A percentile compares a stretch with the other conserved stretches of the same genome.
phyloP scores from a whole-genome alignment of 1,140 invertebrate species.

The Calosoma granatense region DNA sequence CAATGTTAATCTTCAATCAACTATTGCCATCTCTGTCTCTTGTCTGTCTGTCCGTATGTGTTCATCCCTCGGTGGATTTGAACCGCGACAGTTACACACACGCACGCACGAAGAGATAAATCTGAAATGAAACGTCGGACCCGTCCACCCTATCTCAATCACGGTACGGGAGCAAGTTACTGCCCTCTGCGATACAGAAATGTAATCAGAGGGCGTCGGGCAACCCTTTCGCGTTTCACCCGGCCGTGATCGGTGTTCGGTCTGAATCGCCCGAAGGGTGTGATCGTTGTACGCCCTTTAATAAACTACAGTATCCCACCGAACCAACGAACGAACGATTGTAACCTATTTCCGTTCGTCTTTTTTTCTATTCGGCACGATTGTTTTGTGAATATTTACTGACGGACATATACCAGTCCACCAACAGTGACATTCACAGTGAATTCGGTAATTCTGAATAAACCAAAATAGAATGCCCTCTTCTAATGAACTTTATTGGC shows the following conservation, averaged over 20 bases:
- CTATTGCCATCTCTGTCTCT: neutral
- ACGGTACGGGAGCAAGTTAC: neutral
- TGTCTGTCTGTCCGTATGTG: neutral
- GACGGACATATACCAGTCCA: no score
- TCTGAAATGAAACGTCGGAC: neutral
- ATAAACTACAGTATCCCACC: no score
- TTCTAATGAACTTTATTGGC: no score
- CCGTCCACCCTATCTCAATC: neutral
- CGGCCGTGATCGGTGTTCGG: neutral
- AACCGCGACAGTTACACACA: no score
- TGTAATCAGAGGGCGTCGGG: neutral
- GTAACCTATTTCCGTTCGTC: no score
- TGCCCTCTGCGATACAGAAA: neutral
- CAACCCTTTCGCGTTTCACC: neutral
- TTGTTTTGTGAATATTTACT: no score
- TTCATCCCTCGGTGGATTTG: neutral
- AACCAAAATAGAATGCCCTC: no score
- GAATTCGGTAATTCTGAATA: no score
- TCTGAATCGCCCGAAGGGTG: neutral
- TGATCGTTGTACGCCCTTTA: neutral
- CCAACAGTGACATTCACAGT: no score
- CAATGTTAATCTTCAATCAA: neutral
- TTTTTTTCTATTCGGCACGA: no score
- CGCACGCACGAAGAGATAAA: neutral
- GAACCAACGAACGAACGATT: no score